Percentiles rank a stretch among this genome's conserved stretches.
phyloP scores from a whole-genome alignment of 2,888 invertebrate genomes.

The Galerucella calmariensis region DNA sequence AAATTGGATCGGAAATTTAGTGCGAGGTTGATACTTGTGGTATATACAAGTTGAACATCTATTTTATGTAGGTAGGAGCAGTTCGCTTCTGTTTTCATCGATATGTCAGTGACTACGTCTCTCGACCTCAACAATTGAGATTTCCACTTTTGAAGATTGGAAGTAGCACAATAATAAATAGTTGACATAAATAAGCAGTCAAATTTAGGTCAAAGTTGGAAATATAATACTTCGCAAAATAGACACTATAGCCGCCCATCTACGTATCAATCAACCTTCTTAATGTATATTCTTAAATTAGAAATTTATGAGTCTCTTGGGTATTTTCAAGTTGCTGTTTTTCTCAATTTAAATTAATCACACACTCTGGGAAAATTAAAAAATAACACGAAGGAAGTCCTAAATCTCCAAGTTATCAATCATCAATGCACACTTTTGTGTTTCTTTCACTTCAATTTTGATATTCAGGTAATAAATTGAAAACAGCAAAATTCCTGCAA shows the following conservation, averaged over 20 bases:
- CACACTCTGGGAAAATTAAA: conserved; percentile 31
- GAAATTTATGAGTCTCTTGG: conserved; percentile 19
- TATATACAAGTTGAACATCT: no score
- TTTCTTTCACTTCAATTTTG: conserved; percentile 38
- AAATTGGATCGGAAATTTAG: no score
- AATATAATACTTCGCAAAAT: no score
- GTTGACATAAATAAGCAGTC: no score
- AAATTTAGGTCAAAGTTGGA: no score
- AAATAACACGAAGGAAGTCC: no score
- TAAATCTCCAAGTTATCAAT: conserved; percentile 33
- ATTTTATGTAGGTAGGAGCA: not conserved
- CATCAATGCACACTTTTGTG: conserved; percentile 32
- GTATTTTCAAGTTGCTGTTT: conserved; percentile 7
- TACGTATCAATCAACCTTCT: no score
- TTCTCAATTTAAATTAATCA: conserved; percentile 28
- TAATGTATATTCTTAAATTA: not conserved
- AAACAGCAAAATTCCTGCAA: conserved; percentile 29
- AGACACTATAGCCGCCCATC: no score
- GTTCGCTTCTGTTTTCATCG: not conserved
- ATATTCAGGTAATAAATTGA: conserved; percentile 37
- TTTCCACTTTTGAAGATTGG: not conserved
- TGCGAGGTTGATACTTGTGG: no score
- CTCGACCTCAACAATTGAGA: not conserved
- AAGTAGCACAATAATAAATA: no score
- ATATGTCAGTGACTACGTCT: not conserved